Base-by-base conservation (phyloP, 1,140 invertebrate genomes). In the Cydia pomonella region DNA sequence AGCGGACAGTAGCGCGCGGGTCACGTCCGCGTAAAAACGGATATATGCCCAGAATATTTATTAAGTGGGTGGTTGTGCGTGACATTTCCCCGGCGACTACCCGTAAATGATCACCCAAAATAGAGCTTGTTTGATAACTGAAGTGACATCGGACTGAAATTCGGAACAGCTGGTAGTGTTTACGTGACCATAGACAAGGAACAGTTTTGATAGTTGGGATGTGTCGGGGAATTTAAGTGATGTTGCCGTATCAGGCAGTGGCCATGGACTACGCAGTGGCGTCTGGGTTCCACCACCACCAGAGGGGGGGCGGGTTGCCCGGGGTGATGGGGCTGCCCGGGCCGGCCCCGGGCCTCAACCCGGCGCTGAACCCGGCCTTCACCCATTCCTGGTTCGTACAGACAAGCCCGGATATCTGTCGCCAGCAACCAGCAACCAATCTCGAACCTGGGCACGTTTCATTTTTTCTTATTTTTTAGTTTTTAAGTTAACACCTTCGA, bases 331-430 rank as follows among this genome's bases (percentile, higher is more conserved):
- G 94, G 64, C 93, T 94, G n/a, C 86, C 94, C 80, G 94, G 95
- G 82, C 88, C 89, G 0, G 89, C 94, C 83, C 84, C 91, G 6
- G 91, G 88, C 72, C 87, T 91, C 76, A 92, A 91, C 78, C 91
- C 89, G 29, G 89, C 89, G 77, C 86, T 92, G 29, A 94, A 93
- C 84, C 93, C 95, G 85, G 95, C 96, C 85, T 97, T 97, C 94
- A 96, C 96, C 87, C 97, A 97, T 95, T 97, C 97, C 94, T 97
- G 97, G 97, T 97, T 97, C 95, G 96, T 97, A 96, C 96, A 93
- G 93, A 90, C 96, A 94, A 96, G 96, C 82, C 94, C 94, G 95
- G 96, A 97, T 95, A 95, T 97, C 92, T 97, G 96, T 96, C 95
- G 96, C 88, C 94, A 94, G 92, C 91, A 92, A 92, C 95, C 96